Evolutionary conservation across 2,888 invertebrate genomes (phyloP).

Genomic region (Autographa pulchrina): DNA sequence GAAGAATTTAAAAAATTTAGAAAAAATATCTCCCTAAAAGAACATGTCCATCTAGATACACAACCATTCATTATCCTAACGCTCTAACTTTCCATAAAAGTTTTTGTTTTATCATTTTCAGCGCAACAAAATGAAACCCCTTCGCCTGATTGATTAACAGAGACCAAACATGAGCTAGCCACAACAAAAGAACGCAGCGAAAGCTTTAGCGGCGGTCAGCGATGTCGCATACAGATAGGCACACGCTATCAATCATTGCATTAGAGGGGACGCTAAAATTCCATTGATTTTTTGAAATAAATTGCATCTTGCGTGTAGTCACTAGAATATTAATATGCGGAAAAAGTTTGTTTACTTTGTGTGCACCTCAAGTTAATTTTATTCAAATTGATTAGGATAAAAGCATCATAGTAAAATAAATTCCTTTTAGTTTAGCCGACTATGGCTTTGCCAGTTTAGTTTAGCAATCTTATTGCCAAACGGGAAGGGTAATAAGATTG

Average conservation of each 20-base stretch:
- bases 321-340: neutral
- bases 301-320: neutral
- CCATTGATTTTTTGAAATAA: conserved; percentile 77
- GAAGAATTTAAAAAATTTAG: too few species aligned
- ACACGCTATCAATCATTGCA: conserved; percentile 82
- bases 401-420: too few species aligned
- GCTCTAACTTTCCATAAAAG: conserved; percentile 18
- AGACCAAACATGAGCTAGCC: conserved; percentile 53
- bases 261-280: conserved; percentile 78
- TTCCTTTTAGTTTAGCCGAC: too few species aligned
- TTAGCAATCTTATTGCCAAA: too few species aligned
- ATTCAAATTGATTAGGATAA: too few species aligned
- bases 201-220: conserved; percentile 61
- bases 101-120: conserved; percentile 45
- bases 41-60: too few species aligned
- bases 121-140: conserved; percentile 47
- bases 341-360: neutral
- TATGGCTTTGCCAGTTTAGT: too few species aligned
- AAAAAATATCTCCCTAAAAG: too few species aligned
- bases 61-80: neutral
- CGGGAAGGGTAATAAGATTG: too few species aligned
- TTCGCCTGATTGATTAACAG: conserved; percentile 60
- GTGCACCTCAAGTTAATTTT: too few species aligned
- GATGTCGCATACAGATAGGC: conserved; percentile 84
- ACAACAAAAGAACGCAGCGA: conserved; percentile 35